Percentiles rank a stretch among this genome's conserved stretches.
Evolutionary conservation across 2,888 invertebrate species (phyloP).

Genomic region (Limnephilus lunatus): DNA sequence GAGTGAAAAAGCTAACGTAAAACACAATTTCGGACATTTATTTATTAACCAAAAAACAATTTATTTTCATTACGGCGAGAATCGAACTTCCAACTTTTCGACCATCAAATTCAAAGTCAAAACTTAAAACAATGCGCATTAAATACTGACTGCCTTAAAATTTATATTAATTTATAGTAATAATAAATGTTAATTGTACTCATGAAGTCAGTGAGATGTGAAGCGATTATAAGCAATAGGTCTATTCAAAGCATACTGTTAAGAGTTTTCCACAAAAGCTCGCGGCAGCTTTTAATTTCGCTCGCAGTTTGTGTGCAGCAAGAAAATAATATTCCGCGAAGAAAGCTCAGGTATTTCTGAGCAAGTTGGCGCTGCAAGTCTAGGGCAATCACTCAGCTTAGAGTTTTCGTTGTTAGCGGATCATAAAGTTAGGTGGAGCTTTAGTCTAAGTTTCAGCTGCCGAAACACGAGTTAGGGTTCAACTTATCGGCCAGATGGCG

Average conservation of each 20-base stretch:
- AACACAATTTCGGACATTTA: no score
- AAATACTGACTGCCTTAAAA: background rate
- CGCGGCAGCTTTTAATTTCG: background rate
- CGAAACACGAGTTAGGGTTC: slow-evolving; percentile 59
- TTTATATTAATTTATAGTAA: background rate
- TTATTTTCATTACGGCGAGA: background rate
- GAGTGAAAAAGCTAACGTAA: no score
- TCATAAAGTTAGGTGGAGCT: slow-evolving; percentile 59
- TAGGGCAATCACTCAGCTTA: slow-evolving; percentile 57
- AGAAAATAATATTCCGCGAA: background rate
- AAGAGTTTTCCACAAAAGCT: background rate
- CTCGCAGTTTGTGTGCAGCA: background rate
- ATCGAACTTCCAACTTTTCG: background rate
- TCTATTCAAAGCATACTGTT: background rate
- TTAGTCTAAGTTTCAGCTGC: slow-evolving; percentile 48
- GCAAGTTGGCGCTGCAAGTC: slow-evolving; percentile 13
- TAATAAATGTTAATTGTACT: background rate
- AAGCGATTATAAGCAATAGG: background rate
- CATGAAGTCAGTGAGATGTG: background rate
- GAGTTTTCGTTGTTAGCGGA: slow-evolving; percentile 57
- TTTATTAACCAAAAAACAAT: no score
- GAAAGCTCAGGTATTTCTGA: slow-evolving; percentile 20
- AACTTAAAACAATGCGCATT: background rate
- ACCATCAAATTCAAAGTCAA: background rate
- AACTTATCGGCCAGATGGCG: slow-evolving; percentile 58